phyloP scores from a whole-genome alignment of 2,113 vertebrate genomes.

The Chlamydotis undulata region DNA sequence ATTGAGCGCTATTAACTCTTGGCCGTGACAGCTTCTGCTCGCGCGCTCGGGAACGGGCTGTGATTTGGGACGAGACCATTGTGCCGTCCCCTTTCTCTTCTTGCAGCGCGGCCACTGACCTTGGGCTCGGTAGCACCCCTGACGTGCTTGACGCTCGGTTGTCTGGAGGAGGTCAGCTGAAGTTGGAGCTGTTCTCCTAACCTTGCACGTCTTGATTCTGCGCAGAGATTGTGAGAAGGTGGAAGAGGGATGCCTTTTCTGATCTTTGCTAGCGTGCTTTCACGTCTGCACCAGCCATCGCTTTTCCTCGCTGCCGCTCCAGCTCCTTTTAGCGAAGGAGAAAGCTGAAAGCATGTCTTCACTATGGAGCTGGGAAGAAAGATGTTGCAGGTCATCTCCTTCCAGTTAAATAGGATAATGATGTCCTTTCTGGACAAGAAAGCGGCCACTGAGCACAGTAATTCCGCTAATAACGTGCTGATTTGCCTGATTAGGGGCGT shows the following conservation, averaged over 20 bases:
- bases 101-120: background rate
- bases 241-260: background rate
- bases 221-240: background rate
- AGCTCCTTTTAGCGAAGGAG: background rate
- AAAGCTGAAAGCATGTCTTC: background rate
- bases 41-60: background rate
- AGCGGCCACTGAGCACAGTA: background rate
- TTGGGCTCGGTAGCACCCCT: background rate
- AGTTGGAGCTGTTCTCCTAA: background rate
- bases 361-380: background rate
- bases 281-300: background rate
- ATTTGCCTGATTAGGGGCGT: slow-evolving; percentile 29
- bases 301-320: background rate
- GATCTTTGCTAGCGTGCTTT: background rate
- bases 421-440: slow-evolving; percentile 5
- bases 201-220: background rate
- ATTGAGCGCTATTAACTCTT: background rate
- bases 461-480: slow-evolving; percentile 16
- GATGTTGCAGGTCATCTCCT: background rate
- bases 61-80: background rate
- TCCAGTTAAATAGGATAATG: background rate
- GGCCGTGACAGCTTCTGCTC: background rate
- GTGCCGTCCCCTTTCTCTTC: background rate
- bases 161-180: background rate
- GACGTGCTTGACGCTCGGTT: accelerated